Evolutionary conservation across 2,113 vertebrate species (phyloP).

Genomic region (Pedionomus torquatus): DNA sequence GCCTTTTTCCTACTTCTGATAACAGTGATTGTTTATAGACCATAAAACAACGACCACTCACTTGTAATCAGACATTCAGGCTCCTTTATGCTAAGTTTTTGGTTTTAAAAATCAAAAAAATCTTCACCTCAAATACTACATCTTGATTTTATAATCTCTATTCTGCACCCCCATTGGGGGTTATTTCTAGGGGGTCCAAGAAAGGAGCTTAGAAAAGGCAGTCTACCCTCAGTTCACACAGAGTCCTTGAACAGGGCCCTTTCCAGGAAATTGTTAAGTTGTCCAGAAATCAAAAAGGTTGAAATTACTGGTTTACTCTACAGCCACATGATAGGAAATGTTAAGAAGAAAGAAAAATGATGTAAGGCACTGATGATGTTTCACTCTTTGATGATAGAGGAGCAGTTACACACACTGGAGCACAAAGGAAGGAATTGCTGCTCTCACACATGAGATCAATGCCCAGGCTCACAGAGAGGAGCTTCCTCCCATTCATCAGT

Average conservation of each 20-base stretch:
- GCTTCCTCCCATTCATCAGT: neutral
- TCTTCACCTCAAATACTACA: neutral
- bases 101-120: neutral
- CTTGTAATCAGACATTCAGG: rapidly evolving
- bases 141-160: neutral
- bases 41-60: neutral
- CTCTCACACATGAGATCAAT: neutral
- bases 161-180: neutral
- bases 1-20: neutral
- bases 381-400: neutral
- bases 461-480: neutral
- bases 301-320: neutral
- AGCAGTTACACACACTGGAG: neutral
- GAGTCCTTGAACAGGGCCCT: neutral
- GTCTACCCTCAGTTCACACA: neutral
- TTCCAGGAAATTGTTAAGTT: neutral
- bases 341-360: neutral
- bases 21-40: neutral
- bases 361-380: rapidly evolving
- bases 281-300: neutral
- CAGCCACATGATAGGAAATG: neutral
- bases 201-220: neutral
- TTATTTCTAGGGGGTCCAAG: neutral
- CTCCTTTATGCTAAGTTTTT: neutral
- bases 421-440: neutral